Evolutionary conservation across 2,113 vertebrate genomes (phyloP).

Genomic region (Oncorhynchus nerka): DNA sequence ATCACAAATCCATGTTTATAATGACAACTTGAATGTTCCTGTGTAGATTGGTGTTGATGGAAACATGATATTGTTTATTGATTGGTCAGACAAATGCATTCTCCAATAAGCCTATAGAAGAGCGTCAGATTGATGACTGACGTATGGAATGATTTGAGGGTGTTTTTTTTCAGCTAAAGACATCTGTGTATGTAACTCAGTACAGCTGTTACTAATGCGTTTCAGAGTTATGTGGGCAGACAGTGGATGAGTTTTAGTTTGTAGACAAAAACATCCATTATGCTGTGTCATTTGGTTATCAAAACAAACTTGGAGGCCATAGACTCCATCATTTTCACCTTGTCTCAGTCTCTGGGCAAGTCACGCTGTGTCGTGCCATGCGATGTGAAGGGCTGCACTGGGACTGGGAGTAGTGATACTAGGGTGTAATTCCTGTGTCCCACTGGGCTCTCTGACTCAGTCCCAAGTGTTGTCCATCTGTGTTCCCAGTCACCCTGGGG

Average conservation of each 20-base stretch:
- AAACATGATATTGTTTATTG: background rate
- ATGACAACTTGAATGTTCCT: background rate
- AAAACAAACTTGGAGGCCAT: too few relatives aligned
- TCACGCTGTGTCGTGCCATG: background rate
- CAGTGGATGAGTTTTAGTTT: background rate
- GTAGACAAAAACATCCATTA: background rate
- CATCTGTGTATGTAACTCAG: background rate
- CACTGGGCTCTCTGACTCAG: conserved; percentile 33
- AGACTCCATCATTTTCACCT: too few relatives aligned
- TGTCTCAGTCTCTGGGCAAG: too few relatives aligned
- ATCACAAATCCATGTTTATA: background rate
- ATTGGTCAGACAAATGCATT: background rate
- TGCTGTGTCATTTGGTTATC: too few relatives aligned
- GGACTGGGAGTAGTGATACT: conserved; percentile 5
- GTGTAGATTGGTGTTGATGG: background rate
- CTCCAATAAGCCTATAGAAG: background rate
- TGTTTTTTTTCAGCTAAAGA: background rate
- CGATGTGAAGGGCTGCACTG: conserved; percentile 8
- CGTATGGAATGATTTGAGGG: background rate
- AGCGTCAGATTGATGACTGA: background rate
- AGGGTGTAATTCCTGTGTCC: background rate
- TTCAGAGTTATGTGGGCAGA: background rate
- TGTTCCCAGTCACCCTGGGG: conserved; percentile 15
- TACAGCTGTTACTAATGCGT: background rate
- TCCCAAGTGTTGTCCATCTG: conserved; percentile 58